Conservation (phyloP, 2,113 vertebrate species). For the Lutjanus erythropterus region DNA sequence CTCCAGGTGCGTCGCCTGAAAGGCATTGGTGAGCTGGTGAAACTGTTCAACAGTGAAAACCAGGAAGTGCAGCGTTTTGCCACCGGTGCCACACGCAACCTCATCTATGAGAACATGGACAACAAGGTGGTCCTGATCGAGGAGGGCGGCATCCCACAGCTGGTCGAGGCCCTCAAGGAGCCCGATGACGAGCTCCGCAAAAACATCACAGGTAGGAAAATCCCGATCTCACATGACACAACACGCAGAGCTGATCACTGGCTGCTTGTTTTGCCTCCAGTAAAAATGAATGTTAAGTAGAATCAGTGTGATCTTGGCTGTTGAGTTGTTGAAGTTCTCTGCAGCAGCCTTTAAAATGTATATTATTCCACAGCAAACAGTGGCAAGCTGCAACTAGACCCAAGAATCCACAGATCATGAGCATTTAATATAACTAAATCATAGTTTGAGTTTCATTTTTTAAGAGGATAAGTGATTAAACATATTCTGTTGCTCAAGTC, state of each 20-base stretch:
- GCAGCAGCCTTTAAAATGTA: slow-evolving; percentile 10
- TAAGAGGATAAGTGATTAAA: neutral
- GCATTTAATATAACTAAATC: neutral
- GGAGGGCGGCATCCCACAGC: slow-evolving; percentile 89
- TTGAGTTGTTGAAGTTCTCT: slow-evolving; percentile 17
- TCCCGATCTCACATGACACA: neutral
- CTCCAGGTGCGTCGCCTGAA: slow-evolving; percentile 88
- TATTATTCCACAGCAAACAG: neutral
- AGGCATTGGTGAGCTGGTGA: slow-evolving; percentile 90
- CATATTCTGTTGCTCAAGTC: neutral
- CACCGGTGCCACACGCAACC: slow-evolving; percentile 94
- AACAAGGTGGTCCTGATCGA: slow-evolving; percentile 94
- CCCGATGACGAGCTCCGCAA: slow-evolving; percentile 92
- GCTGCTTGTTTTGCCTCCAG: neutral
- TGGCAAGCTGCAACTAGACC: neutral
- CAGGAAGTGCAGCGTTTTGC: slow-evolving; percentile 94
- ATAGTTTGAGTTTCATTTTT: neutral
- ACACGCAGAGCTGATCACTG: neutral
- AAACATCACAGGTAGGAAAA: slow-evolving; percentile 86
- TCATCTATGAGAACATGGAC: slow-evolving; percentile 93
- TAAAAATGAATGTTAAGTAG: slow-evolving; percentile 1
- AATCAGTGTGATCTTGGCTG: neutral
- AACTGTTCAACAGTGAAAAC: slow-evolving; percentile 91
- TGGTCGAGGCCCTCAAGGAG: slow-evolving; percentile 88
- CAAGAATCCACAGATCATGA: neutral